Conservation (phyloP, 1,140 invertebrate genomes). For the Rhopalosiphum maidis region DNA sequence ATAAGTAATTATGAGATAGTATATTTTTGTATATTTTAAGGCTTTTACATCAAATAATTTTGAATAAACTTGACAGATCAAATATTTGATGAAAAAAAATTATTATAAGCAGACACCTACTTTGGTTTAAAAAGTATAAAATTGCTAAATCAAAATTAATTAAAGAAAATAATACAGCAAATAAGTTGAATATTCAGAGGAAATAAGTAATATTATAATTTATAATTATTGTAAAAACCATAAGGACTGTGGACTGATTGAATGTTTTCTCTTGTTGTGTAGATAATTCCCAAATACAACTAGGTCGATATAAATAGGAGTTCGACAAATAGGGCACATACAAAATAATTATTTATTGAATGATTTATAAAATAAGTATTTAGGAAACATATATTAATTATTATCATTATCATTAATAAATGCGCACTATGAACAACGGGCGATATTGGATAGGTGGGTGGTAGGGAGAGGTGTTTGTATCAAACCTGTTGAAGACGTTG, state of each 20-base stretch:
- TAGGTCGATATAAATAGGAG: background rate
- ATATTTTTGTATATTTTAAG: background rate
- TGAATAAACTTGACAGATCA: background rate
- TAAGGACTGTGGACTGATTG: background rate
- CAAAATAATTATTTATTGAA: background rate
- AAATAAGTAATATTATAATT: background rate
- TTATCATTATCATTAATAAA: background rate
- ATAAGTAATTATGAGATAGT: background rate
- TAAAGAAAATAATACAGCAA: background rate
- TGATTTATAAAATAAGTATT: background rate
- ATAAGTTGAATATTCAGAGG: background rate
- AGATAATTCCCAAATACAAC: background rate
- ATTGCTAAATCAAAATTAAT: background rate
- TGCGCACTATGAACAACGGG: background rate
- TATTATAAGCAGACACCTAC: background rate
- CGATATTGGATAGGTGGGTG: background rate
- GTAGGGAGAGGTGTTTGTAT: slow-evolving; percentile 60
- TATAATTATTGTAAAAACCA: background rate
- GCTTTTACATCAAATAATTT: background rate
- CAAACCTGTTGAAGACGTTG: slow-evolving; percentile 67
- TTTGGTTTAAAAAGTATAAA: background rate
- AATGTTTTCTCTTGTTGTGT: background rate
- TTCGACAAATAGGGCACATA: background rate
- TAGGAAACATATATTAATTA: background rate
- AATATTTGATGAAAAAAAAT: background rate